A percentile compares a stretch with the other conserved stretches of the same genome.
These are phyloP conservation scores for Ctenoplectra terminalis DNA, from an alignment of 1,140 invertebrate genomes.

Conservation along the genomic window DNA sequence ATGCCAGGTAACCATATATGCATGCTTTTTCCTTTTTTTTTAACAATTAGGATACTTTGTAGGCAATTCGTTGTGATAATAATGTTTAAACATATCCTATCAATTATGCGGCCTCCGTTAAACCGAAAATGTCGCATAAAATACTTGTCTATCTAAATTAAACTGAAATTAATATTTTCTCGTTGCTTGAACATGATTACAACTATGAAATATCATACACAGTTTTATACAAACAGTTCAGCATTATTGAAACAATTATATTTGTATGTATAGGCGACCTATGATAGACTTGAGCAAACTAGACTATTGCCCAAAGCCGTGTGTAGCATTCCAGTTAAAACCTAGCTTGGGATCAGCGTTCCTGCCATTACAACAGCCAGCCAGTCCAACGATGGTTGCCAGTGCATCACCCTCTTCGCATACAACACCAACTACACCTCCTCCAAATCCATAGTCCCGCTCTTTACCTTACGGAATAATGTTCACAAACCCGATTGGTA, in stretches of 20 bases:
- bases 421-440: slow-evolving; percentile 80
- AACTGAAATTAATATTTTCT: not conserved
- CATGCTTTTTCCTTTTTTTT: not conserved
- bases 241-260: slow-evolving; percentile 33
- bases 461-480: slow-evolving; percentile 67
- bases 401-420: slow-evolving; percentile 77
- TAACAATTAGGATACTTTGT: not conserved
- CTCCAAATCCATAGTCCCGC: slow-evolving; percentile 83
- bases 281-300: slow-evolving; percentile 83
- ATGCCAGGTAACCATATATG: slow-evolving; percentile 82
- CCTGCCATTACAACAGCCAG: slow-evolving; percentile 87
- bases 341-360: slow-evolving; percentile 92
- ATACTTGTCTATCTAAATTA: not conserved
- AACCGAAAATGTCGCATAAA: not conserved
- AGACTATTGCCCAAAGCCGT: slow-evolving; percentile 85
- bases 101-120: not conserved
- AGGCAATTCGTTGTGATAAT: not conserved
- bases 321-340: slow-evolving; percentile 89
- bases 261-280: slow-evolving; percentile 77
- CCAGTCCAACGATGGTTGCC: slow-evolving; percentile 76
- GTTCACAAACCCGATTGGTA: slow-evolving; percentile 75
- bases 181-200: not conserved
- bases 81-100: not conserved
- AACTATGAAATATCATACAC: not conserved
- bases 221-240: not conserved